These are phyloP conservation scores for Ageneiosus marmoratus DNA, from an alignment of 2,113 vertebrate genomes.

Conservation along the genomic window DNA sequence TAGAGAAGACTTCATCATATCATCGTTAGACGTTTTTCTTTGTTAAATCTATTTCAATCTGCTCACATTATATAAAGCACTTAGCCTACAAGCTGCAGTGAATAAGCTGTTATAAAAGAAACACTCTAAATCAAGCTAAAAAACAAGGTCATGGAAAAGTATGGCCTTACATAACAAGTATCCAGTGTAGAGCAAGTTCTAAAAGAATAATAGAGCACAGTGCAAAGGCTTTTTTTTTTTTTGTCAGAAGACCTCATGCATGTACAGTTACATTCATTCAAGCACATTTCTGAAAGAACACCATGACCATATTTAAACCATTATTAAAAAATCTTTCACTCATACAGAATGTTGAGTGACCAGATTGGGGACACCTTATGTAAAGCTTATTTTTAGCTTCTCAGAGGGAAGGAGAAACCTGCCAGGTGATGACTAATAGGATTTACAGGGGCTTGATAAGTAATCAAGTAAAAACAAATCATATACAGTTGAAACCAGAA, in stretches of 20 bases:
- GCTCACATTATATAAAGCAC: neutral
- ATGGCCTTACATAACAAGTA: too few relatives aligned
- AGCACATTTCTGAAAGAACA: neutral
- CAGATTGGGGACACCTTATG: neutral
- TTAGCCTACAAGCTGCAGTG: neutral
- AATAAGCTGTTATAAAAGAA: neutral
- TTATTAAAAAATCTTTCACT: neutral
- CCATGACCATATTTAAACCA: neutral
- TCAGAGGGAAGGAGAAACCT: neutral
- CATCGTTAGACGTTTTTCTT: neutral
- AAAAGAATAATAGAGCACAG: neutral
- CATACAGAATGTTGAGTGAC: neutral
- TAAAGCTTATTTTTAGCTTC: conserved; percentile 12
- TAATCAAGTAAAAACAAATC: neutral
- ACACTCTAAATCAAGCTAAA: neutral
- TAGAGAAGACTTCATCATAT: neutral
- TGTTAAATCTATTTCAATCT: neutral
- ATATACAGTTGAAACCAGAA: too few relatives aligned
- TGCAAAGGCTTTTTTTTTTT: neutral
- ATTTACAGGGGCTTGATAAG: neutral
- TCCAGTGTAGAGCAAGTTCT: neutral
- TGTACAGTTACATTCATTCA: neutral
- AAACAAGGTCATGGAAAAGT: neutral
- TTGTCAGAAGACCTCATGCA: neutral
- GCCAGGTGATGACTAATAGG: conserved; percentile 20